Percentiles rank a stretch among this genome's conserved stretches.
Conservation (phyloP, 1,140 invertebrate genomes). For the Penaeus vannamei region DNA sequence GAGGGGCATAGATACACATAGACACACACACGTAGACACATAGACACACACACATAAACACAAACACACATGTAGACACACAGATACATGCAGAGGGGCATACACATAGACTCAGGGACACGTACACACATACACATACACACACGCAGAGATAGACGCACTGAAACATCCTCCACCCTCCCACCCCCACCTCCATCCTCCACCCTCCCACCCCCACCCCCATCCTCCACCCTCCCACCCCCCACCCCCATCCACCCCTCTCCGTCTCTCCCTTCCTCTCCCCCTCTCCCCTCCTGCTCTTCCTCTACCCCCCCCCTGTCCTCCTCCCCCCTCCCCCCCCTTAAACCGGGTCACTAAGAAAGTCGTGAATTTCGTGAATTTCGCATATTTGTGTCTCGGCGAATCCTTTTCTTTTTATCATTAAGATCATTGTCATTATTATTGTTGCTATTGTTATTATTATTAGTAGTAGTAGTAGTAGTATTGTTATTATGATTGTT, state of each 20-base stretch:
- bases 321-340: background rate
- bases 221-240: background rate
- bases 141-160: too few relatives aligned
- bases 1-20: too few relatives aligned
- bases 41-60: too few relatives aligned
- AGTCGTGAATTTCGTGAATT: background rate
- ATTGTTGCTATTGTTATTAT: background rate
- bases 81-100: background rate
- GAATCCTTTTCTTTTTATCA: background rate
- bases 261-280: conserved; percentile 1
- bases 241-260: background rate
- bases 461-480: background rate
- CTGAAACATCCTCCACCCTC: too few relatives aligned
- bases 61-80: too few relatives aligned
- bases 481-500: background rate
- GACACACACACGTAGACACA: too few relatives aligned
- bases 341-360: background rate
- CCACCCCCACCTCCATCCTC: too few relatives aligned
- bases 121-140: too few relatives aligned
- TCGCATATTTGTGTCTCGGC: background rate
- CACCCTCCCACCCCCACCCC: too few relatives aligned
- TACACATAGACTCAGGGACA: background rate
- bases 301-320: background rate
- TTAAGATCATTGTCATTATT: background rate
- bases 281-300: background rate